Percentiles rank a stretch among this genome's conserved stretches.
Conservation (phyloP, 2,113 vertebrate genomes). For the Eulacestoma nigropectus region DNA sequence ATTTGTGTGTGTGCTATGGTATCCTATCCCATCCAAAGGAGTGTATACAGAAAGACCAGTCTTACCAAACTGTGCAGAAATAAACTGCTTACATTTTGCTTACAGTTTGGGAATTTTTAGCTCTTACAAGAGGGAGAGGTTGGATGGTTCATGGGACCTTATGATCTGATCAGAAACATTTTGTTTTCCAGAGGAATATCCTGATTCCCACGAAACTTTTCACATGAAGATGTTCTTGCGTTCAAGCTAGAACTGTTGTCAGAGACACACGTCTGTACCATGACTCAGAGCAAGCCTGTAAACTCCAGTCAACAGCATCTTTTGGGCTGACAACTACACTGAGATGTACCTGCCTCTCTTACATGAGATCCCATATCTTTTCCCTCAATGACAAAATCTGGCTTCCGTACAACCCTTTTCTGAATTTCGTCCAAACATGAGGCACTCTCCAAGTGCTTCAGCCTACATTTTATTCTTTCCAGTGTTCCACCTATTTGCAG, state of each 20-base stretch:
- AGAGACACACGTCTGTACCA: fast-evolving
- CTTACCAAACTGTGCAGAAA: not conserved
- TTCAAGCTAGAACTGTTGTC: not conserved
- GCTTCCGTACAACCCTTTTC: not conserved
- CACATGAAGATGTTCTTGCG: not conserved
- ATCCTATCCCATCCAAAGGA: not conserved
- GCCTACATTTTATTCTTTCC: not conserved
- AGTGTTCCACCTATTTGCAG: not conserved
- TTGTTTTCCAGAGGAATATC: not conserved
- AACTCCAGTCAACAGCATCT: not conserved
- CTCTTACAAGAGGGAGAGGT: not conserved
- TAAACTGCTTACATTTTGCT: not conserved
- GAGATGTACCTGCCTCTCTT: not conserved
- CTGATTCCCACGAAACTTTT: not conserved
- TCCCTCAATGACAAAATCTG: not conserved
- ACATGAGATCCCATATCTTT: not conserved
- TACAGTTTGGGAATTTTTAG: not conserved
- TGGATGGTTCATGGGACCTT: not conserved
- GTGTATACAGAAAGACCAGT: not conserved
- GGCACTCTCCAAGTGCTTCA: not conserved
- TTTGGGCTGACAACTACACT: not conserved
- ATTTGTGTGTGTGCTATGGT: not conserved
- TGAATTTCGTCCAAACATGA: not conserved
- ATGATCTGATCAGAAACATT: not conserved
- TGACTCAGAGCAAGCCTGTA: not conserved